Conservation (phyloP, 2,797 vertebrate genomes). For the Geotrypetes seraphini region DNA sequence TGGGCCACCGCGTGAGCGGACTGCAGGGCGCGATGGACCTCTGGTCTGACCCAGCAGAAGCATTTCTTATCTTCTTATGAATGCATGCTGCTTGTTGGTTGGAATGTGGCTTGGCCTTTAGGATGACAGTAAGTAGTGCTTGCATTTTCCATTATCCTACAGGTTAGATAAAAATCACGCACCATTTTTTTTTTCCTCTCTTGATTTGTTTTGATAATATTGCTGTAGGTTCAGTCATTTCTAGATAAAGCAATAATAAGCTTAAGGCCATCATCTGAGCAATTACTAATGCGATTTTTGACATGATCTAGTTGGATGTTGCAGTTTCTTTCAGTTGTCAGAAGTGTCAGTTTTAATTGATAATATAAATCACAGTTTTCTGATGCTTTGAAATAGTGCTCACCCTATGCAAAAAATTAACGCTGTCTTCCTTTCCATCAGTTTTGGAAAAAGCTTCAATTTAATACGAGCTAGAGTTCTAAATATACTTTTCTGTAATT, state of each 20-base stretch:
- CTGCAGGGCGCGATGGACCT: too few relatives aligned
- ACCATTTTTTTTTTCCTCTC: too few relatives aligned
- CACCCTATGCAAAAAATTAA: background rate
- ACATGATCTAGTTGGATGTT: constrained; percentile 5
- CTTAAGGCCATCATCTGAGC: constrained; percentile 5
- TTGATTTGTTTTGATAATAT: constrained; percentile 13
- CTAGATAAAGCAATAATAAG: constrained; percentile 13
- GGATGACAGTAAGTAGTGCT: constrained; percentile 16
- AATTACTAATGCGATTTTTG: constrained; percentile 17
- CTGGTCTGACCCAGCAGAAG: too few relatives aligned
- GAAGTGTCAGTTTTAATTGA: constrained; percentile 8
- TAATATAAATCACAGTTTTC: constrained; percentile 4
- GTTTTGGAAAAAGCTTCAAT: background rate
- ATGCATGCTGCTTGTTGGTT: constrained; percentile 6
- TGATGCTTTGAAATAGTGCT: constrained; percentile 2
- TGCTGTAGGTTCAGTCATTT: constrained; percentile 1
- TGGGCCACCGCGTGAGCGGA: too few relatives aligned
- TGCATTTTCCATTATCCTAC: constrained; percentile 11
- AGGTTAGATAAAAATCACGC: constrained; percentile 14
- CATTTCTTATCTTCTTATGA: too few relatives aligned
- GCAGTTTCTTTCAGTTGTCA: constrained; percentile 10
- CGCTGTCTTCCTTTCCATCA: background rate
- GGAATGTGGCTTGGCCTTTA: constrained; percentile 24
- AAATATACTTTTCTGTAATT: too few relatives aligned
- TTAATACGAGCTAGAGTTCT: background rate